Conservation (phyloP, 1,140 invertebrate genomes). For the Ectropis grisescens region DNA sequence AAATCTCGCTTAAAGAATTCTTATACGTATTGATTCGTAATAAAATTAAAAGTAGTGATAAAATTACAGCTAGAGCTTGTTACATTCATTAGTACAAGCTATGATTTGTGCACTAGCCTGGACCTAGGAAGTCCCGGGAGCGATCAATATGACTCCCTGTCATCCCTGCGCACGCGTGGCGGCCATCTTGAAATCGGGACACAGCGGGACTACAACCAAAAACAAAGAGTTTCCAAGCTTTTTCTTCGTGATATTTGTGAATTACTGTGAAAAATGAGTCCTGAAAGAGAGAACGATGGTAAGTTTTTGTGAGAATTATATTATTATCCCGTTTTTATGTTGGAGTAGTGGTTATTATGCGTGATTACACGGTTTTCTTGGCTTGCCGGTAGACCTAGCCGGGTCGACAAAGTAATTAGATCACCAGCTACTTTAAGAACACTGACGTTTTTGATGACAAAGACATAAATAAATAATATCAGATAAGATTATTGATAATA, state of each 20-base stretch:
- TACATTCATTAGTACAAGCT: too few species aligned
- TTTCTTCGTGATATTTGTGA: slow-evolving; percentile 1
- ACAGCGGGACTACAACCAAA: slow-evolving; percentile 12
- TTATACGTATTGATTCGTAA: too few species aligned
- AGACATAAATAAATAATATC: background rate
- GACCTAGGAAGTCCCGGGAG: too few species aligned
- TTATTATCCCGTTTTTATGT: background rate
- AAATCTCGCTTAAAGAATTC: too few species aligned
- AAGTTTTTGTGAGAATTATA: slow-evolving; percentile 5
- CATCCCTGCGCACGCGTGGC: slow-evolving; percentile 27
- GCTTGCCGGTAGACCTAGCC: background rate
- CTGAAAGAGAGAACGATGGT: slow-evolving; percentile 36
- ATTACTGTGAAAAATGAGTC: slow-evolving; percentile 27
- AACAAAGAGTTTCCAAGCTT: slow-evolving; percentile 18
- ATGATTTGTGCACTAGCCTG: too few species aligned
- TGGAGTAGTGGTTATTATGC: background rate
- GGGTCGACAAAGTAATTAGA: background rate
- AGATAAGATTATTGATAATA: too few species aligned
- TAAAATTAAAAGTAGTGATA: too few species aligned
- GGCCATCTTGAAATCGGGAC: slow-evolving; percentile 19
- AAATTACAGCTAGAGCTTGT: too few species aligned
- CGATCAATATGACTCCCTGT: slow-evolving; percentile 38
- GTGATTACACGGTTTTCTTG: background rate
- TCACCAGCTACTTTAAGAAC: background rate
- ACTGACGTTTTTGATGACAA: background rate